phyloP scores from a whole-genome alignment of 2,113 vertebrate species.

The Epinephelus moara region DNA sequence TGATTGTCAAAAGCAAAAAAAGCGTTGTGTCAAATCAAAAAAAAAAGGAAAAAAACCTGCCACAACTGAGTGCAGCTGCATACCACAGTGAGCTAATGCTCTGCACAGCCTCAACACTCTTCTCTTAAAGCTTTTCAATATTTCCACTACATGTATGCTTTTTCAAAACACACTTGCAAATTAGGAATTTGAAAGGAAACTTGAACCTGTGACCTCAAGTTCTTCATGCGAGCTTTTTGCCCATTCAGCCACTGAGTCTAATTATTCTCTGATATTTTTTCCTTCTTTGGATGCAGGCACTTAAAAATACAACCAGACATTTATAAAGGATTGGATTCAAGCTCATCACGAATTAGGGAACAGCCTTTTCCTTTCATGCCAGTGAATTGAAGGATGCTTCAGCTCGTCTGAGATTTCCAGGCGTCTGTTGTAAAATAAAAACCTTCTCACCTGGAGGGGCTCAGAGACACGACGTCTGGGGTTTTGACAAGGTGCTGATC shows the following conservation, averaged over 20 bases:
- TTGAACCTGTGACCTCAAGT: conserved; percentile 56
- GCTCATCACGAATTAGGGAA: conserved; percentile 27
- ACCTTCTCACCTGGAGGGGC: conserved; percentile 16
- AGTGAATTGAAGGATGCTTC: conserved; percentile 35
- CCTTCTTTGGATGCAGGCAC: conserved; percentile 10
- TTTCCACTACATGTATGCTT: conserved; percentile 36
- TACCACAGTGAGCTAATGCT: conserved; percentile 29
- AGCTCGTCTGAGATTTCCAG: conserved; percentile 22
- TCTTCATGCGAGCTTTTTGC: neutral
- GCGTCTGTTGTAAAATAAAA: conserved; percentile 24
- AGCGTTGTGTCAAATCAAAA: conserved; percentile 45
- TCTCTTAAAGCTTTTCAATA: conserved; percentile 50
- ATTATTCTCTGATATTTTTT: conserved; percentile 40
- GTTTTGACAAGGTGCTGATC: neutral
- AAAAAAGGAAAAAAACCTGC: neutral
- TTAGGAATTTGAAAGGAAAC: conserved; percentile 53
- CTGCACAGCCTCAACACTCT: conserved; percentile 21
- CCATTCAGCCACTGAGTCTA: conserved; percentile 33
- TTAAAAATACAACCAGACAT: conserved; percentile 46
- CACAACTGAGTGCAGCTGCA: conserved; percentile 33
- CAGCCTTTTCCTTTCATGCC: conserved; percentile 1
- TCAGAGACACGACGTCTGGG: neutral
- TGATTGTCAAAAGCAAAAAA: conserved; percentile 57
- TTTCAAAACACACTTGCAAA: conserved; percentile 49
- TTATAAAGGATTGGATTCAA: conserved; percentile 44